Conservation (phyloP, 53 echinoderm and acorn worm species). For the Hippasteria phrygiana region DNA sequence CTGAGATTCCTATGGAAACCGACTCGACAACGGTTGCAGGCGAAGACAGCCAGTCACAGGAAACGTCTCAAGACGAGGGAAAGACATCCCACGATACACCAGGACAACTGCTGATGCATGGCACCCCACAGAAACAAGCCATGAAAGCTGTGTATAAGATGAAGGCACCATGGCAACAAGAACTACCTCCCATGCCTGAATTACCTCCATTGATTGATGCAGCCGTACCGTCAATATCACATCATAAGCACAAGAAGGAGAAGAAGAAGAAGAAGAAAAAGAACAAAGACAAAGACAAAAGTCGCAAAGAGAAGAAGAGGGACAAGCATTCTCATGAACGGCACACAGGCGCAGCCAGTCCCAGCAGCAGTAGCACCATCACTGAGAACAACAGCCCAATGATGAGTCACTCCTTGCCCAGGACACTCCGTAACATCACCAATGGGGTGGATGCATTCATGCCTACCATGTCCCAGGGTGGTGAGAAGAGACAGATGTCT, state of each 20-base stretch:
- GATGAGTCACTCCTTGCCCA: constrained; percentile 31
- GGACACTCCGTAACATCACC: constrained; percentile 91
- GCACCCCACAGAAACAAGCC: constrained; percentile 52
- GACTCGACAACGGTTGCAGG: constrained; percentile 27
- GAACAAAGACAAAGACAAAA: constrained; percentile 88
- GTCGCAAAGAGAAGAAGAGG: constrained; percentile 81
- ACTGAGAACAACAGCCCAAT: constrained; percentile 33
- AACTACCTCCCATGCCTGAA: constrained; percentile 76
- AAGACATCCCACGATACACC: constrained; percentile 9
- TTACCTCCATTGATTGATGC: constrained; percentile 60
- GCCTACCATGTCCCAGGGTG: constrained; percentile 27
- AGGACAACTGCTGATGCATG: constrained; percentile 28
- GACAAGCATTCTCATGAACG: constrained; percentile 68
- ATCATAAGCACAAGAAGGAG: constrained; percentile 78
- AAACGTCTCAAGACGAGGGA: not conserved
- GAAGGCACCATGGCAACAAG: constrained; percentile 90
- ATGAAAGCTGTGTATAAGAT: constrained; percentile 74
- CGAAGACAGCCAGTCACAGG: constrained; percentile 23
- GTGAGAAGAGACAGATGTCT: constrained; percentile 79
- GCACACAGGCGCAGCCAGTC: constrained; percentile 26
- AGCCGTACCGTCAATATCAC: constrained; percentile 27
- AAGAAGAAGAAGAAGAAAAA: constrained; percentile 90
- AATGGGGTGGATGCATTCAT: constrained; percentile 74
- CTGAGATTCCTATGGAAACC: constrained; percentile 39
- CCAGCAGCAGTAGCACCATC: constrained; percentile 55